Conservation (phyloP, 1,140 invertebrate genomes). For the Halyomorpha halys region DNA sequence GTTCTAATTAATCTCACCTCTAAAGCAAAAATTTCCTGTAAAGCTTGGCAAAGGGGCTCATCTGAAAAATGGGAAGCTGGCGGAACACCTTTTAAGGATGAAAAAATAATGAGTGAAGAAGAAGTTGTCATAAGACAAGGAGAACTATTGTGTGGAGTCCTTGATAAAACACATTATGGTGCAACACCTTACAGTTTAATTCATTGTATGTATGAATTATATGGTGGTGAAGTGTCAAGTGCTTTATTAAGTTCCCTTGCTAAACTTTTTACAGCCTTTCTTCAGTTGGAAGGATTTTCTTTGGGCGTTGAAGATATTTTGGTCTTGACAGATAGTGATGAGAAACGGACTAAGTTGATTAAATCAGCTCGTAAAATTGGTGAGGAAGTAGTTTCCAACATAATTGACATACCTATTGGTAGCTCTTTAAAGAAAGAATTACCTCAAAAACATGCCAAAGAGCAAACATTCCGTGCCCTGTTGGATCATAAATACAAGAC, state of each 20-base stretch:
- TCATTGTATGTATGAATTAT: constrained; percentile 88
- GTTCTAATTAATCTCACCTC: constrained; percentile 65
- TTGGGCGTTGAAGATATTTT: constrained; percentile 92
- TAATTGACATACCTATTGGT: constrained; percentile 49
- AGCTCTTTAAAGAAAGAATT: constrained; percentile 58
- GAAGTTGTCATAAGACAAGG: constrained; percentile 84
- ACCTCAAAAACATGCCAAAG: constrained; percentile 48
- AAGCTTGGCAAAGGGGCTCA: constrained; percentile 55
- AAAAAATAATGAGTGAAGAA: constrained; percentile 71
- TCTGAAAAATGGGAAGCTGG: constrained; percentile 50
- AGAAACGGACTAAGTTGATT: constrained; percentile 60
- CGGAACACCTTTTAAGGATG: constrained; percentile 45
- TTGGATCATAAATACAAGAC: constrained; percentile 82
- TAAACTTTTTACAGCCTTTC: constrained; percentile 80
- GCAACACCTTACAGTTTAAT: constrained; percentile 87
- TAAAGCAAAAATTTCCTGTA: constrained; percentile 71
- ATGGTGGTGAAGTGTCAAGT: constrained; percentile 76
- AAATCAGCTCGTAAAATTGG: constrained; percentile 48
- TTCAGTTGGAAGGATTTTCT: constrained; percentile 86
- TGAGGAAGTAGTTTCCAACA: constrained; percentile 49
- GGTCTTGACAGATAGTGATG: constrained; percentile 59
- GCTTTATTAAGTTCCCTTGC: constrained; percentile 78
- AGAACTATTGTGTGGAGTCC: constrained; percentile 81
- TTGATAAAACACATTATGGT: constrained; percentile 96
- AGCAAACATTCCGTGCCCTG: constrained; percentile 64